Base-by-base conservation (phyloP, 2,797 vertebrate genomes). In the Peromyscus nudipes region DNA sequence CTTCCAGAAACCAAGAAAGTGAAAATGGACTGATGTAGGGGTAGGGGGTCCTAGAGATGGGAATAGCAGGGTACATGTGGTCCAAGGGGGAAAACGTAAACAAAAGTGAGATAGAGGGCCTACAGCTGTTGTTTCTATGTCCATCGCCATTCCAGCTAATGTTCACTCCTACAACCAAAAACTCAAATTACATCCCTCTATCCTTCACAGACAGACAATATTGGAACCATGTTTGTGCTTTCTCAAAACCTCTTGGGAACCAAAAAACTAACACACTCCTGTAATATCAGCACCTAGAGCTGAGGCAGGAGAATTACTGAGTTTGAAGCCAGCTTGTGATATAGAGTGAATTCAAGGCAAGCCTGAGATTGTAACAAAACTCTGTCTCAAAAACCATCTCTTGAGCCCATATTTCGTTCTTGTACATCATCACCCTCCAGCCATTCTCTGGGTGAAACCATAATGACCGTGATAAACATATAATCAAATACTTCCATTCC, bases 401-500 rank as follows among this genome's bases (percentile, higher is more conserved):
- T 76, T 64, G 19, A 16, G 62, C 46, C 34, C 25, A 62, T 49
- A 6, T 73, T 80, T 73, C 10, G 76, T 57, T 37, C 27, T 4
- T 19, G 5, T 43, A 19, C 40, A 40, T 5, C n/a, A 29, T 60
- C 69, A 91, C 9, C 34, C 55, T 76, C 9, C 10, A 55, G 83
- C 3, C 64, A 84, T 87, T 40, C 37, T 90, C 57, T 17, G 29
- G 31, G 31, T 91, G 13, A 67, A 85, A 31, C 37, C 13, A 80
- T 12, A 88, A 21, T 40, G 46, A 94, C 87, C 6, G 77, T 96
- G 64, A 94, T 89, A 76, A 85, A 80, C 17, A 62, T 83, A 14
- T 84, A 88, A 93, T 60, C 25, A 52, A 57, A 75, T 55, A 21
- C 37, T 92, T 96, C 84, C 65, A 76, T 95, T 90, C 37, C 67